Evolutionary conservation across 2,888 invertebrate species (phyloP).

Genomic region (Drosophila robusta): DNA sequence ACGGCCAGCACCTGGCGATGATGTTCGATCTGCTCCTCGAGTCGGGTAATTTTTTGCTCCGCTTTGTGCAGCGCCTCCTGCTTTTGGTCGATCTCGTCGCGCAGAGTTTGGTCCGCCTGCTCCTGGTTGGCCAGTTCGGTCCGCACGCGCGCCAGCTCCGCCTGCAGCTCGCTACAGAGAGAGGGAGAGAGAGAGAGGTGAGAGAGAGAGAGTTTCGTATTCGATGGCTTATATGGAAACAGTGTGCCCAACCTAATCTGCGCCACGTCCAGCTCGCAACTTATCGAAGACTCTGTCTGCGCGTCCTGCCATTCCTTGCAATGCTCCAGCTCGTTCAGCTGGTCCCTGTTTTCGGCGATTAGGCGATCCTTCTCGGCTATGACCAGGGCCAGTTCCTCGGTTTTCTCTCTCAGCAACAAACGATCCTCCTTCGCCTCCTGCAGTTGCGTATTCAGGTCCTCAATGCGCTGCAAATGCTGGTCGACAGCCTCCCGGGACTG

Average conservation of each 20-base stretch:
- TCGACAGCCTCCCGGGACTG: not conserved
- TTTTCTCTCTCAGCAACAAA: not conserved
- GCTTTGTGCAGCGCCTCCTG: slow-evolving; percentile 62
- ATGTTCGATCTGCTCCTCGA: slow-evolving; percentile 72
- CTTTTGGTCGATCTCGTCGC: slow-evolving; percentile 61
- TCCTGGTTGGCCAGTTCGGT: not conserved
- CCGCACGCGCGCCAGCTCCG: slow-evolving; percentile 8
- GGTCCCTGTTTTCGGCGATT: slow-evolving; percentile 7
- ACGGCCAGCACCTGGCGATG: slow-evolving; percentile 72
- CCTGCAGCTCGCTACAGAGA: slow-evolving; percentile 29
- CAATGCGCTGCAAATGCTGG: not conserved
- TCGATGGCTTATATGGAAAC: slow-evolving; percentile 20
- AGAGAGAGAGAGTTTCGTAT: not conserved
- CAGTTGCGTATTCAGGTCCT: slow-evolving; percentile 13
- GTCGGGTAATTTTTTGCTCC: slow-evolving; percentile 53
- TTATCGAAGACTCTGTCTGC: not conserved
- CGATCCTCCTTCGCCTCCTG: slow-evolving; percentile 4
- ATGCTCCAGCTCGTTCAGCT: slow-evolving; percentile 9
- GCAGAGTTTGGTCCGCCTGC: slow-evolving; percentile 19
- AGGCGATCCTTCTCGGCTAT: slow-evolving; percentile 5
- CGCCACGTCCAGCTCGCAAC: not conserved
- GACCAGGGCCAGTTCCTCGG: not conserved
- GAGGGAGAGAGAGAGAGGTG: too few relatives aligned
- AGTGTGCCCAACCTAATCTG: not conserved
- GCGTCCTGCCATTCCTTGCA: not conserved